Evolutionary conservation across 2,888 invertebrate species (phyloP), one percentile per base, ranked within the genome.

Genomic region (Nudaria mundana): DNA sequence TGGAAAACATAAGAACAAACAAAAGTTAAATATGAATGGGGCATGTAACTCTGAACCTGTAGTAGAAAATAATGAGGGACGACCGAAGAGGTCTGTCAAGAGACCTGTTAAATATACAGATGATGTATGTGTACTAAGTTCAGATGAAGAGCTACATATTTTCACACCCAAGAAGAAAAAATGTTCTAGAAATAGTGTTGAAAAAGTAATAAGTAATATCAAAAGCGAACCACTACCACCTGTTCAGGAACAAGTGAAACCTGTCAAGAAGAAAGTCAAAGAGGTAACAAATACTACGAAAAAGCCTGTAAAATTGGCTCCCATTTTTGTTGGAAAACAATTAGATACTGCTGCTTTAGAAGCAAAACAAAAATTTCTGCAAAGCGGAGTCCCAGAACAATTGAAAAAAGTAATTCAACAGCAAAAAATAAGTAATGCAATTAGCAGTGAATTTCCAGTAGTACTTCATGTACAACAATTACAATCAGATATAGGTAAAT

Each of bases 361-460:
- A 69, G 94, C 95, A 3, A 91, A 92, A 56, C 91, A 91, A 47
- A 90, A 91, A 44, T 95, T 95, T 76, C 79, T 95, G 23, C 90
- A 92, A 54, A 94, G 94, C 46, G 93, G 94, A n/a, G 90, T 93
- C 4, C 93, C 93, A 6, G 92, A 93, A 15, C 87, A 90, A 51
- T 71, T 93, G 30, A 91, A 90, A 51, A 91, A 91, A 65, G 84
- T 84, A 40, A 81, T 84, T 37, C 77, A 71, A 24, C 90, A 90
- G 47, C 89, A 90, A 61, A 90, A 86, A 53, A 65, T 64, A 44
- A 67, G 64, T 44, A 79, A 76, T 46, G 65, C 69, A 30, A 69
- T 71, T 16, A 74, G 72, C 16, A 85, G 90, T 55, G 63, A 77
- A 25, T 95, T 94, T 76, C 92, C 92, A 11, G 66, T 70, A 54